phyloP scores from a whole-genome alignment of 2,888 invertebrate species.

The Lissonota sp. region DNA sequence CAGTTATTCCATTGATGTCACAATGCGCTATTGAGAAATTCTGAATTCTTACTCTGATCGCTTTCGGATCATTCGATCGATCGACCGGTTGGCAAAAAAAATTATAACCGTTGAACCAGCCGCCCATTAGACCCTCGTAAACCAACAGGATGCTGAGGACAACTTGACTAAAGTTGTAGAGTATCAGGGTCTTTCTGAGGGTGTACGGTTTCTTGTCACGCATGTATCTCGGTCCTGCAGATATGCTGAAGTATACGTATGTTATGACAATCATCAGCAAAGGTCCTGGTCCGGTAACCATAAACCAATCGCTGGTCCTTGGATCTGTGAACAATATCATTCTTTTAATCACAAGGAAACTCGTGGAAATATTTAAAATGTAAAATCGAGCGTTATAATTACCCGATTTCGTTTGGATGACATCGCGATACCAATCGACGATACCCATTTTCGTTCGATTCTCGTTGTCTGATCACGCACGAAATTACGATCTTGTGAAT shows the following conservation, averaged over 20 bases:
- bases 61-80: constrained; percentile 86
- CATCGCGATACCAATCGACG: constrained; percentile 78
- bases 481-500: constrained; percentile 62
- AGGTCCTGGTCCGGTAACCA: constrained; percentile 89
- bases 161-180: constrained; percentile 96
- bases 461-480: constrained; percentile 1
- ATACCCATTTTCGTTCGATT: constrained; percentile 73
- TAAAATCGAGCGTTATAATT: constrained; percentile 44
- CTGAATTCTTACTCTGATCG: constrained; percentile 86
- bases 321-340: constrained; percentile 85
- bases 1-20: too few relatives aligned
- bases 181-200: constrained; percentile 90
- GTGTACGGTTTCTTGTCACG: constrained; percentile 93
- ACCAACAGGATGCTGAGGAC: constrained; percentile 92
- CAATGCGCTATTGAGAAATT: not conserved
- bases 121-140: constrained; percentile 84
- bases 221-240: constrained; percentile 95
- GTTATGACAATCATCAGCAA: constrained; percentile 87
- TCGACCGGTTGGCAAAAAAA: constrained; percentile 91
- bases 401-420: constrained; percentile 79
- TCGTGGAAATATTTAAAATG: too few relatives aligned
- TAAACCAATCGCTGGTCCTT: constrained; percentile 89
- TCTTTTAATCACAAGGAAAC: constrained; percentile 5
- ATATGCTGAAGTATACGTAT: constrained; percentile 89
- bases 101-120: constrained; percentile 86